Percentiles rank a stretch among this genome's conserved stretches.
Conservation (phyloP, 2,113 vertebrate genomes). For the Daboia siamensis region DNA sequence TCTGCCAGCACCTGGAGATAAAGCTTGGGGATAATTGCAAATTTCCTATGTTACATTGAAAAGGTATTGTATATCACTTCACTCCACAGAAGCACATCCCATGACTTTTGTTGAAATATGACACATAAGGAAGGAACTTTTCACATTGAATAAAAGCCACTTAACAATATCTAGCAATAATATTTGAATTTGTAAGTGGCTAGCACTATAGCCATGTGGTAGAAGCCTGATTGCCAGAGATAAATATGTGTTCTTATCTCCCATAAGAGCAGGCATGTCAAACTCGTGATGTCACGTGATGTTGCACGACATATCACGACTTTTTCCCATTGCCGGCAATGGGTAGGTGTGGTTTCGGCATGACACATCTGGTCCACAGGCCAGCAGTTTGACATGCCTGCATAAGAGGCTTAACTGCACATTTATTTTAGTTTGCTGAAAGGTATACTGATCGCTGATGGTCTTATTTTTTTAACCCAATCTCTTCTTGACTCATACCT, state of each 20-base stretch:
- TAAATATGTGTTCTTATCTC: not conserved
- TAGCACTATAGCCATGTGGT: not conserved
- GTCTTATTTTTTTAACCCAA: not conserved
- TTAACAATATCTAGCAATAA: not conserved
- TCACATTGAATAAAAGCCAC: not conserved
- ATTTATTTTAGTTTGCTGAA: not conserved
- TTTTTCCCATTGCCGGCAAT: no score
- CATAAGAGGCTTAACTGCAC: not conserved
- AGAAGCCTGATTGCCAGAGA: accelerated
- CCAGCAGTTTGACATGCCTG: no score
- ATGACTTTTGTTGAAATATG: not conserved
- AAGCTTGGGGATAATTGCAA: not conserved
- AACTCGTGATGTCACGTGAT: no score
- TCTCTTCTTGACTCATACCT: not conserved
- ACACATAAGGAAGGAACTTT: not conserved
- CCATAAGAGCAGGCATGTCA: no score
- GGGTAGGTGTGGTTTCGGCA: no score
- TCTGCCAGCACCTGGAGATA: not conserved
- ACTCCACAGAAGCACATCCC: not conserved
- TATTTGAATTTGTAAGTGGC: not conserved
- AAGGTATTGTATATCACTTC: not conserved
- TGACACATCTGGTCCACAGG: no score
- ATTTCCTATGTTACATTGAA: not conserved
- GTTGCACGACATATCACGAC: no score
- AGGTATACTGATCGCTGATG: not conserved